Evolutionary conservation across 2,888 invertebrate genomes (phyloP).

Genomic region (Lysandra coridon): DNA sequence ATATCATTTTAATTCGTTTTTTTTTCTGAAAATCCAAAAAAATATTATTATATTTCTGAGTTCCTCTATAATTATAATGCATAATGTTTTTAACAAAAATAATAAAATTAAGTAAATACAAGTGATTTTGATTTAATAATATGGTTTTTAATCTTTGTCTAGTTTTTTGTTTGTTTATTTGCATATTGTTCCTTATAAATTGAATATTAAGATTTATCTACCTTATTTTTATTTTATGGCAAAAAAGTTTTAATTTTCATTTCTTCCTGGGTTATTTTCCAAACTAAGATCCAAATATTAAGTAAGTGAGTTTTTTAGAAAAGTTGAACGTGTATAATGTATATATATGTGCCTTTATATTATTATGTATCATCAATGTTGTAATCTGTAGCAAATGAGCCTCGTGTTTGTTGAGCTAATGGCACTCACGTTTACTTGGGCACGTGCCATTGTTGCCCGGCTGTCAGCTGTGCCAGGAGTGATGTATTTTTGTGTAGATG

Average conservation of each 20-base stretch:
- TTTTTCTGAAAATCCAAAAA: not conserved
- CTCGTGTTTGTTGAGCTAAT: not conserved
- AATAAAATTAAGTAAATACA: not conserved
- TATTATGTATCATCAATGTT: not conserved
- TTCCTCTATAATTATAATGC: not conserved
- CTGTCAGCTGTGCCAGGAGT: too few species aligned
- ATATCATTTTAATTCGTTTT: not conserved
- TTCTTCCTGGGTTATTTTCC: too few species aligned
- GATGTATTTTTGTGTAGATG: too few species aligned
- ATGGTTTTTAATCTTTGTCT: too few species aligned
- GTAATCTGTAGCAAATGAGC: not conserved
- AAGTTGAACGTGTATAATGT: too few species aligned
- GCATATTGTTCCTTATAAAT: not conserved
- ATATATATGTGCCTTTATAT: too few species aligned
- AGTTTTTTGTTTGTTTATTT: not conserved
- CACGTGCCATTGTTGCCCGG: not conserved
- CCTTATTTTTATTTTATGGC: too few species aligned
- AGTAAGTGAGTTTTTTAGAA: too few species aligned
- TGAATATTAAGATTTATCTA: not conserved
- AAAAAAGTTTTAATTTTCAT: too few species aligned
- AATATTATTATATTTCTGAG: not conserved
- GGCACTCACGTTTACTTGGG: not conserved
- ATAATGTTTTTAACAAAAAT: not conserved
- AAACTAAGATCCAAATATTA: too few species aligned
- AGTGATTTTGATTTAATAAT: not conserved